Evolutionary conservation across 2,113 vertebrate genomes (phyloP).

Genomic region (Chiloscyllium plagiosum): DNA sequence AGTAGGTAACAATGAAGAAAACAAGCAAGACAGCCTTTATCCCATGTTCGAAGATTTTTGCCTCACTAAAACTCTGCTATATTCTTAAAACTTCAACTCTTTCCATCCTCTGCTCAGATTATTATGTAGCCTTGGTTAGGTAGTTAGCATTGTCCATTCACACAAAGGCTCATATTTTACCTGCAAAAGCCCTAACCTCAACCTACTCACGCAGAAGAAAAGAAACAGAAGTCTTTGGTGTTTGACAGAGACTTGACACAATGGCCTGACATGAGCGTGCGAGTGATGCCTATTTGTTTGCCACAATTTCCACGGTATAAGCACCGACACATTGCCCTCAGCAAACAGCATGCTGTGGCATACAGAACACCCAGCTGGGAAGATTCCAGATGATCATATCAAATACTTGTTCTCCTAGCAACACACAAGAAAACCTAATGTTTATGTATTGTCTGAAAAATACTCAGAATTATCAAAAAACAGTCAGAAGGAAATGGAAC

Average conservation of each 20-base stretch:
- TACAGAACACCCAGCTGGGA: conserved; percentile 39
- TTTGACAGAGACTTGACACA: conserved; percentile 27
- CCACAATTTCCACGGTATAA: conserved; percentile 47
- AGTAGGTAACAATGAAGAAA: background rate
- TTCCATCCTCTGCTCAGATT: conserved; percentile 53
- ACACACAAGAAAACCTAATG: conserved; percentile 41
- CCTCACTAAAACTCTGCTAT: background rate
- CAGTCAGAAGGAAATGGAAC: background rate
- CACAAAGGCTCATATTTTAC: conserved; percentile 46
- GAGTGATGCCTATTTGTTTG: conserved; percentile 48
- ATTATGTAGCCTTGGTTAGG: conserved; percentile 50
- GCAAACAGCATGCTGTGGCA: conserved; percentile 40
- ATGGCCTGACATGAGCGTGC: conserved; percentile 43
- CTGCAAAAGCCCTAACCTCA: conserved; percentile 48
- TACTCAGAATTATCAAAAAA: background rate
- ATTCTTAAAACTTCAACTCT: conserved; percentile 38
- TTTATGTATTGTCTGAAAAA: conserved; percentile 39
- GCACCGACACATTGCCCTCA: conserved; percentile 45
- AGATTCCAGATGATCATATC: conserved; percentile 43
- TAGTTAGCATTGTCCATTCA: conserved; percentile 32
- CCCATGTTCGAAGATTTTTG: background rate
- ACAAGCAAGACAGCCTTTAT: background rate
- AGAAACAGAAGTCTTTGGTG: conserved; percentile 43
- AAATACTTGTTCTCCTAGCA: conserved; percentile 49
- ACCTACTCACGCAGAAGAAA: conserved; percentile 41